Evolutionary conservation across 1,140 invertebrate species (phyloP).

Genomic region (Bombus ignitus): DNA sequence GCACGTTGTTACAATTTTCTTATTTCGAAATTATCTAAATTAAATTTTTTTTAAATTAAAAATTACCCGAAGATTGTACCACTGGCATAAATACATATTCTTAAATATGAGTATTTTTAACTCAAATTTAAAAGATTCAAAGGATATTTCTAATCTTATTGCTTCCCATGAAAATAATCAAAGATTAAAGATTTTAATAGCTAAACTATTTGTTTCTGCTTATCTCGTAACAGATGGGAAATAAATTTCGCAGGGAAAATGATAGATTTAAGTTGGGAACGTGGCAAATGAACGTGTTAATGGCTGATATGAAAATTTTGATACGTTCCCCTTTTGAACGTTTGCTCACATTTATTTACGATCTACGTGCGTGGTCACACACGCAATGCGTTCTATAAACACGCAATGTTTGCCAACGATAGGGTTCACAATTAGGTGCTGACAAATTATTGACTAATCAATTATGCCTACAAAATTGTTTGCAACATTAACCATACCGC

Average conservation of each 20-base stretch:
- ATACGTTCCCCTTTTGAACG: not conserved
- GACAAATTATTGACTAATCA: conserved; percentile 43
- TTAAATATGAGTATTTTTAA: too few species aligned
- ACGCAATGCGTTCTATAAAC: conserved; percentile 29
- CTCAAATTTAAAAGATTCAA: too few species aligned
- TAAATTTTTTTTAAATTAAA: too few species aligned
- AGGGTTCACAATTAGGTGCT: conserved; percentile 30
- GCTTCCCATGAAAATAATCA: too few species aligned
- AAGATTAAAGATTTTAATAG: too few species aligned
- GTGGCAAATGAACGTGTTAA: not conserved
- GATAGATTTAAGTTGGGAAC: not conserved
- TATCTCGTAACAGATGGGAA: not conserved
- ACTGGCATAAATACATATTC: too few species aligned
- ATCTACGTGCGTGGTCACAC: conserved; percentile 5
- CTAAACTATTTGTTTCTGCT: too few species aligned
- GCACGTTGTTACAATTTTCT: too few species aligned
- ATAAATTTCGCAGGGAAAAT: not conserved
- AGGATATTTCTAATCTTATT: too few species aligned
- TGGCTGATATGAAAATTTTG: not conserved
- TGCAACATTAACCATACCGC: conserved; percentile 26
- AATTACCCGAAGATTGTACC: too few species aligned
- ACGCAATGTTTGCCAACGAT: conserved; percentile 22
- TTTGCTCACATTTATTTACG: conserved; percentile 9
- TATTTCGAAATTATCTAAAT: too few species aligned
- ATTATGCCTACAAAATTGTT: conserved; percentile 37